Percentiles rank a stretch among this genome's conserved stretches.
Conservation (phyloP, 2,888 invertebrate species). For the Notodonta dromedarius region DNA sequence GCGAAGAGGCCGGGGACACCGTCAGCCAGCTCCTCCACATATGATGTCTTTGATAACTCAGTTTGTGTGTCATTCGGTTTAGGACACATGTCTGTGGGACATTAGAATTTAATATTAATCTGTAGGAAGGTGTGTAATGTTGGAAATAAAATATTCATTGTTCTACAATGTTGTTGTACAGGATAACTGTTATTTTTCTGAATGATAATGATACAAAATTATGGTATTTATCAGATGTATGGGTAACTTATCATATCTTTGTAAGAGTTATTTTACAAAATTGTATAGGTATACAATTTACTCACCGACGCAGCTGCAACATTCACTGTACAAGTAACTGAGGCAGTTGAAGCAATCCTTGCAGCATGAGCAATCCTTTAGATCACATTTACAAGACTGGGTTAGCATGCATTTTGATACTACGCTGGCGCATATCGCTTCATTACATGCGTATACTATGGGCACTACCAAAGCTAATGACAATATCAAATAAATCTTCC, state of each 20-base stretch:
- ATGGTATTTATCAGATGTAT: not conserved
- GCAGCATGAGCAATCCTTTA: slow-evolving; percentile 96
- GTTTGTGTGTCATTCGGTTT: slow-evolving; percentile 91
- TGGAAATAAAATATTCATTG: not conserved
- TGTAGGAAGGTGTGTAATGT: not conserved
- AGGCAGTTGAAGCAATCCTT: slow-evolving; percentile 96
- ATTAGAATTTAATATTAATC: slow-evolving; percentile 7
- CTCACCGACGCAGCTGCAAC: slow-evolving; percentile 99
- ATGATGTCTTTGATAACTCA: slow-evolving; percentile 89
- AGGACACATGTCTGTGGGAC: slow-evolving; percentile 92
- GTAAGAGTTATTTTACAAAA: too few relatives aligned
- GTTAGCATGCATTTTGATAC: slow-evolving; percentile 98
- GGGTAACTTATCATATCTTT: too few relatives aligned
- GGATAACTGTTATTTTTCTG: not conserved
- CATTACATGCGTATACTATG: slow-evolving; percentile 89
- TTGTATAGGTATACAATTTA: slow-evolving; percentile 22
- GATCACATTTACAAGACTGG: slow-evolving; percentile 97
- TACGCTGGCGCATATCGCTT: slow-evolving; percentile 97
- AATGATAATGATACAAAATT: too few relatives aligned
- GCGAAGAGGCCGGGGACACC: slow-evolving; percentile 93
- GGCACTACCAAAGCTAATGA: slow-evolving; percentile 66
- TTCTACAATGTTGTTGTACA: not conserved
- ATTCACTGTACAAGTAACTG: slow-evolving; percentile 94
- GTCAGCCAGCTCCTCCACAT: slow-evolving; percentile 93
- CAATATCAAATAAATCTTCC: slow-evolving; percentile 61